Base-by-base conservation (phyloP, 2,797 vertebrate species). In the Meriones psammophilus region DNA sequence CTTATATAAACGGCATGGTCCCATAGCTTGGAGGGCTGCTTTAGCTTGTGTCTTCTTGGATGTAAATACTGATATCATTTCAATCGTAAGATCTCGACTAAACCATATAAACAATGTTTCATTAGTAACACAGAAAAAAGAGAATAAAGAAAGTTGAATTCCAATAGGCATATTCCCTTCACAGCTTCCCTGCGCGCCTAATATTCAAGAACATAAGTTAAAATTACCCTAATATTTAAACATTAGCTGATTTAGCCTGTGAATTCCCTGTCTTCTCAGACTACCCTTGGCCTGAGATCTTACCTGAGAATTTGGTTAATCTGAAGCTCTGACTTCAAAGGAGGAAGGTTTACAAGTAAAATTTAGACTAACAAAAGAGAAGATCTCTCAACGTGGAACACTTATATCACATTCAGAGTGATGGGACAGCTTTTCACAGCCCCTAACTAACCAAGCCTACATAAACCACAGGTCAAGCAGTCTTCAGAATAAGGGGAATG, bases 331-430 rank as follows among this genome's bases (percentile, higher is more conserved):
- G 64, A 42, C 64, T 83, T 5, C 18, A 42, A 84, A 22, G 30
- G 68, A 85, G 28, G 24, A 73, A 85, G 33, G 24, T 69, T 87
- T 66, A 26, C 62, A 93, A 73, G 28, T 56, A 84, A 91, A 78
- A 91, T 86, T 80, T 26, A 36, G 80, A 20, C 26, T 83, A 12
- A 73, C 85, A 18, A 95, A 95, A 94, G 62, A 89, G 77, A 86
- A 89, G 8, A 14, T 42, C 56, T 76, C 15, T 92, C 87, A n/a
- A 36, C 8, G 4, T 39, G 33, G 0, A 85, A 93, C 68, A 18
- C 3, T 14, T 24, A 20, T 46, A 20, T 86, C 26, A 33, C 86
- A 66, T 88, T 89, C 87, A 50, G 66, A 77, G 50, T 56, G 58
- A 28, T 50, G 14, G 24, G 33, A 3, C 74, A 56, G n/a, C 60